Conservation (phyloP, 2,888 invertebrate genomes). For the Dilophus febrilis region DNA sequence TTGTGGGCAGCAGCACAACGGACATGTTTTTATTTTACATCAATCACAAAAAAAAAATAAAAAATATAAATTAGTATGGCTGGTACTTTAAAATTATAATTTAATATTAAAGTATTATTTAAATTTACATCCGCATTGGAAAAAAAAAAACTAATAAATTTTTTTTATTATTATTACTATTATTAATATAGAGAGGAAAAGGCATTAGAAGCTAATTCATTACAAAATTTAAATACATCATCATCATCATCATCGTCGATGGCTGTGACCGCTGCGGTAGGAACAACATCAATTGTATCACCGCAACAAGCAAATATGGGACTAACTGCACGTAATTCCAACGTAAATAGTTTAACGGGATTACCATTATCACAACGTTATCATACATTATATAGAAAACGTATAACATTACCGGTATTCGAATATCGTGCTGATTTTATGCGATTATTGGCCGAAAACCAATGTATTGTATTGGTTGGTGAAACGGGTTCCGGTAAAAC, state of each 20-base stretch:
- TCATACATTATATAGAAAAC: constrained; percentile 72
- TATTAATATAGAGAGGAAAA: constrained; percentile 48
- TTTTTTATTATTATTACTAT: too few relatives aligned
- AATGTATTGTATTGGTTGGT: constrained; percentile 91
- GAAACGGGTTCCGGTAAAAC: constrained; percentile 99
- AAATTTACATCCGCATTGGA: too few relatives aligned
- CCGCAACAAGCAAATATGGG: constrained; percentile 14
- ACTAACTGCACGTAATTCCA: constrained; percentile 26
- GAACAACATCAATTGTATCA: constrained; percentile 24
- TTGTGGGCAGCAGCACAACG: too few relatives aligned
- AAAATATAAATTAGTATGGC: background rate
- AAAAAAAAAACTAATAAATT: too few relatives aligned
- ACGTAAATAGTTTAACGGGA: constrained; percentile 60
- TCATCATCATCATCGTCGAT: too few relatives aligned
- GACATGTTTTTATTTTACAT: too few relatives aligned
- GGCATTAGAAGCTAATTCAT: too few relatives aligned
- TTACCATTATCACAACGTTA: constrained; percentile 77
- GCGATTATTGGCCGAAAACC: constrained; percentile 80
- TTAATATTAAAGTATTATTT: too few relatives aligned
- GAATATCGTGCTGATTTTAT: constrained; percentile 95
- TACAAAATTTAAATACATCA: too few relatives aligned
- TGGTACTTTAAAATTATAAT: too few relatives aligned
- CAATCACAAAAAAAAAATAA: too few relatives aligned
- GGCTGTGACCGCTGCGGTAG: constrained; percentile 30
- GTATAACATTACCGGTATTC: constrained; percentile 89